Evolutionary conservation across 1,140 invertebrate genomes (phyloP).

Genomic region (Oedothorax gibbosus): DNA sequence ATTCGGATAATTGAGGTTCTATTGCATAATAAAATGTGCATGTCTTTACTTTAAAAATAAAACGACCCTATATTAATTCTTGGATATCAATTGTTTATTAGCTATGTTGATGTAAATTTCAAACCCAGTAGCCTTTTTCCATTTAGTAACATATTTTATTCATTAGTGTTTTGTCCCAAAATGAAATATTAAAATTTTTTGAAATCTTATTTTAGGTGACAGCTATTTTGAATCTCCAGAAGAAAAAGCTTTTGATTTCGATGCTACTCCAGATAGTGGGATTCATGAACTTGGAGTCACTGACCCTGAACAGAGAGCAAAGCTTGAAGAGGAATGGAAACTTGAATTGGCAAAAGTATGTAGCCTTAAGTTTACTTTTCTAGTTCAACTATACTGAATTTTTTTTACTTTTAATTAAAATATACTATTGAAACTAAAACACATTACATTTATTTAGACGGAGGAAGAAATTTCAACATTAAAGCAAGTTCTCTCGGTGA

Average conservation of each 20-base stretch:
- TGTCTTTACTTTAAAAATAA: too few relatives aligned
- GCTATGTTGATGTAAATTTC: too few relatives aligned
- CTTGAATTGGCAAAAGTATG: conserved; percentile 52
- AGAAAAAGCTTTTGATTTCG: conserved; percentile 55
- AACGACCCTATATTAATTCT: too few relatives aligned
- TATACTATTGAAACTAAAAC: too few relatives aligned
- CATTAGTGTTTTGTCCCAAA: not conserved
- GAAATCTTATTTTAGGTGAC: conserved; percentile 4
- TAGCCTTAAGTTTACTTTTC: too few relatives aligned
- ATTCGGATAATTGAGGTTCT: too few relatives aligned
- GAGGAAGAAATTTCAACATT: conserved; percentile 96
- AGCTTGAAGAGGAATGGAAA: conserved; percentile 58
- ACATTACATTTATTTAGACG: conserved; percentile 72
- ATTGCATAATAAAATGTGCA: too few relatives aligned
- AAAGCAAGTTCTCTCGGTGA: conserved; percentile 87
- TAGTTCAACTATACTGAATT: not conserved
- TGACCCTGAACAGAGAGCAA: conserved; percentile 52
- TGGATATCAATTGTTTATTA: too few relatives aligned
- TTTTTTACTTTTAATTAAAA: not conserved
- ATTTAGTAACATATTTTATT: not conserved
- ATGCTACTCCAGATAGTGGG: conserved; percentile 60
- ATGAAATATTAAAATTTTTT: not conserved
- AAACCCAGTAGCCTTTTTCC: not conserved
- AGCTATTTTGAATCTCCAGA: conserved; percentile 49
- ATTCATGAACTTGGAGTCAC: conserved; percentile 53